Conservation (phyloP, 1,140 invertebrate genomes). For the Achatina immaculata region DNA sequence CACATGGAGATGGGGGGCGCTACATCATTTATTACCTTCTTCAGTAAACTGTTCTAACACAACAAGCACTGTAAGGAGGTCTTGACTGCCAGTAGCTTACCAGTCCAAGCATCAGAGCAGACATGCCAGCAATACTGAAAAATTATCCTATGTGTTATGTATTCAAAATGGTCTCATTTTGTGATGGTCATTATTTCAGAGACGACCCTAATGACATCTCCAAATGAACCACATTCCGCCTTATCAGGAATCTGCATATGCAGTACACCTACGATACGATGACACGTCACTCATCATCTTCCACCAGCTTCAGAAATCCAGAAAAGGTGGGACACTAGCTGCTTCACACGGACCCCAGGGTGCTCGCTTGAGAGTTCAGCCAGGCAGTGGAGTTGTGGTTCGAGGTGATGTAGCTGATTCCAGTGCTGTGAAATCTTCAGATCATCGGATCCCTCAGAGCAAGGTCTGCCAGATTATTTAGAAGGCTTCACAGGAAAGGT, state of each 20-base stretch:
- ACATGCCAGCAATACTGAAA: too few species aligned
- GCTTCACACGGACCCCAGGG: not conserved
- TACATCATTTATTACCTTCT: too few species aligned
- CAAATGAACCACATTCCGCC: conserved; percentile 58
- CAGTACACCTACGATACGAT: conserved; percentile 70
- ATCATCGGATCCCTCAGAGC: conserved; percentile 9
- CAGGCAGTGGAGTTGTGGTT: not conserved
- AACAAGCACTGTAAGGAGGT: too few species aligned
- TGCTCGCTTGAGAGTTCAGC: not conserved
- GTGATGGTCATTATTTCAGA: not conserved
- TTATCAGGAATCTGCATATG: conserved; percentile 59
- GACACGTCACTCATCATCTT: conserved; percentile 69
- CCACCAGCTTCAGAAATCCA: conserved; percentile 55
- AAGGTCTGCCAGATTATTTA: conserved; percentile 35
- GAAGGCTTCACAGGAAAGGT: not conserved
- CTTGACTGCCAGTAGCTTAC: too few species aligned
- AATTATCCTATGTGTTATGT: not conserved
- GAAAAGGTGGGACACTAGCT: not conserved
- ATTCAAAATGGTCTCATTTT: not conserved
- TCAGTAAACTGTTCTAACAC: too few species aligned
- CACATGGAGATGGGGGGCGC: too few species aligned
- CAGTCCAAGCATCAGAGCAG: too few species aligned
- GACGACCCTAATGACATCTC: not conserved
- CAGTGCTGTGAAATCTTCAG: not conserved
- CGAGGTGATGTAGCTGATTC: not conserved